phyloP scores from a whole-genome alignment of 2,797 vertebrate species.

The Tokudaia tokunoshimensis region DNA sequence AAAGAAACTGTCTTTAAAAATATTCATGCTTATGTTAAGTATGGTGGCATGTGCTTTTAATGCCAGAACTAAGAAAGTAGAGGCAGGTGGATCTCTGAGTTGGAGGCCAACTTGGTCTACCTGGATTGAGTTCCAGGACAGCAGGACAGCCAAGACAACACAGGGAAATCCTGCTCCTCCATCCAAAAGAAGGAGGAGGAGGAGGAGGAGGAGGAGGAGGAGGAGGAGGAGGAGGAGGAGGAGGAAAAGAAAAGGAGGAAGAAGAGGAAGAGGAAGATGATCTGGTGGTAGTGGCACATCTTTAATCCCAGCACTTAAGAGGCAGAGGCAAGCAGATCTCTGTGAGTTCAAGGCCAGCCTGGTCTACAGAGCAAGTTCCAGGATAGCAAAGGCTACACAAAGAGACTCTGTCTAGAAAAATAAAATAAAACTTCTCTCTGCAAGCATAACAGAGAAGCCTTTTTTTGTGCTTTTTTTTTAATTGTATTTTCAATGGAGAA shows the following conservation, averaged over 20 bases:
- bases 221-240: not conserved
- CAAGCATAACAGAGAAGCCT: not conserved
- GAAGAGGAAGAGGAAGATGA: not conserved
- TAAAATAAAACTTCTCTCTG: not conserved
- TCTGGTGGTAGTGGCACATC: not conserved
- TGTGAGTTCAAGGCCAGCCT: not conserved
- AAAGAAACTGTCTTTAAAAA: not conserved
- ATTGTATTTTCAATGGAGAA: conserved; percentile 92
- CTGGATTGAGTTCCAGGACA: not conserved
- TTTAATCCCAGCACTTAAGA: not conserved
- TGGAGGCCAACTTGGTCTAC: not conserved
- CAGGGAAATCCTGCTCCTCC: not conserved
- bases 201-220: not conserved
- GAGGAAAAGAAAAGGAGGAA: too few species aligned
- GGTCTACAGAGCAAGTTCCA: not conserved
- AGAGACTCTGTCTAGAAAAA: not conserved
- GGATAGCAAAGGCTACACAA: not conserved
- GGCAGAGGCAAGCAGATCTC: not conserved
- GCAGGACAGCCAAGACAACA: not conserved
- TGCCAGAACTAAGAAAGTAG: not conserved
- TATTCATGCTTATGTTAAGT: not conserved
- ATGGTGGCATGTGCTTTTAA: not conserved
- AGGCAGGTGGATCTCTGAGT: not conserved
- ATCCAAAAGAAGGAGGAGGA: not conserved
- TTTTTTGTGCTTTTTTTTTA: conserved; percentile 89